These are phyloP conservation scores for Idaea dimidiata DNA, from an alignment of 2,888 invertebrate genomes.

Conservation along the genomic window DNA sequence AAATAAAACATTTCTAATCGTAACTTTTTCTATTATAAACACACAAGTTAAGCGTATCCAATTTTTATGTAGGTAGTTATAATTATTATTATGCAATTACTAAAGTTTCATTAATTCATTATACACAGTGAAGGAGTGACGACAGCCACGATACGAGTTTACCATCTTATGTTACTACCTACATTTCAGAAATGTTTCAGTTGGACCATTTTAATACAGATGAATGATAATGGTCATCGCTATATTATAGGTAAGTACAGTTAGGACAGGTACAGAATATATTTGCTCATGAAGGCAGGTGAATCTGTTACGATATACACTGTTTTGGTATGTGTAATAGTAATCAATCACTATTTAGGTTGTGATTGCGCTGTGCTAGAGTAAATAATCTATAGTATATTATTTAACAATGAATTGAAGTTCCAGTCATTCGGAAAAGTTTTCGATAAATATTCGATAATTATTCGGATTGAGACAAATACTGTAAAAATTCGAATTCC, in stretches of 20 bases:
- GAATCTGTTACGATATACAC: background rate
- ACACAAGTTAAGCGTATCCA: constrained; percentile 75
- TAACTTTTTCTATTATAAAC: constrained; percentile 73
- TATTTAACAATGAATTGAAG: too few relatives aligned
- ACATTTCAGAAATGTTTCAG: constrained; percentile 66
- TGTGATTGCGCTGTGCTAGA: too few relatives aligned
- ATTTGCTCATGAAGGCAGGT: background rate
- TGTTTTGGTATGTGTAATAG: too few relatives aligned
- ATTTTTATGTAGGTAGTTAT: constrained; percentile 52
- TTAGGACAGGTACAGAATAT: constrained; percentile 2
- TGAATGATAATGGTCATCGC: constrained; percentile 34
- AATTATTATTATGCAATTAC: constrained; percentile 47
- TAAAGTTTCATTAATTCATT: constrained; percentile 40
- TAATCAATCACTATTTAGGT: too few relatives aligned
- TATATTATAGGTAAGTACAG: constrained; percentile 11
- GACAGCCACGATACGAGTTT: constrained; percentile 16
- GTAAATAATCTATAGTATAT: too few relatives aligned
- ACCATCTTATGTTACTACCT: constrained; percentile 17
- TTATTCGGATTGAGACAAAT: too few relatives aligned
- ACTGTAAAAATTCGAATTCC: too few relatives aligned
- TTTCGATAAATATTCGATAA: too few relatives aligned
- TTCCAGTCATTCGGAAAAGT: too few relatives aligned
- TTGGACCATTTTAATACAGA: constrained; percentile 49
- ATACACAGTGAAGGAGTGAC: constrained; percentile 38
- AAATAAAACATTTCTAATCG: constrained; percentile 76